phyloP scores from a whole-genome alignment of 2,888 invertebrate genomes.

The Schizotus pectinicornis region DNA sequence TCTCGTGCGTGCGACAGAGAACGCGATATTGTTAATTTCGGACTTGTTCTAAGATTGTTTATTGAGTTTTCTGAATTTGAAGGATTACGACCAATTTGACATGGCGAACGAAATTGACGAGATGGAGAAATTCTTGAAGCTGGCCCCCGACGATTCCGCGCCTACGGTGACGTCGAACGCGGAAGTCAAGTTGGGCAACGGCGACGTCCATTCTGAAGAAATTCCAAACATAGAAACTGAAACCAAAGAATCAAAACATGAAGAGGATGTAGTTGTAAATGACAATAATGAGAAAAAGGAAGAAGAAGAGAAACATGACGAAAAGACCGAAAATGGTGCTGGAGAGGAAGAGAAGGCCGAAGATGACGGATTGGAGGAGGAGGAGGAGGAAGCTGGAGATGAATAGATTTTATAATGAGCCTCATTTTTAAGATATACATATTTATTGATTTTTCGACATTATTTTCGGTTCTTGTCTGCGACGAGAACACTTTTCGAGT shows the following conservation, averaged over 20 bases:
- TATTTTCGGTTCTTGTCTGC: slow-evolving; percentile 1
- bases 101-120: slow-evolving; percentile 90
- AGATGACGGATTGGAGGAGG: slow-evolving; percentile 31
- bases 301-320: slow-evolving; percentile 48
- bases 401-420: slow-evolving; percentile 22
- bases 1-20: too few relatives aligned
- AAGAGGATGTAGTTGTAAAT: slow-evolving; percentile 37
- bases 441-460: slow-evolving; percentile 12
- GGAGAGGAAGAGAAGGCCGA: slow-evolving; percentile 34
- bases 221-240: slow-evolving; percentile 21
- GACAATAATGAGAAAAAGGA: slow-evolving; percentile 38
- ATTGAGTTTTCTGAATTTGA: slow-evolving; percentile 30
- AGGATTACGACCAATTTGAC: slow-evolving; percentile 95
- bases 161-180: slow-evolving; percentile 58
- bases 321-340: slow-evolving; percentile 42
- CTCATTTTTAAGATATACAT: slow-evolving; percentile 7
- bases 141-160: slow-evolving; percentile 67
- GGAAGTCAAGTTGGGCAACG: slow-evolving; percentile 55
- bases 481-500: slow-evolving; percentile 14
- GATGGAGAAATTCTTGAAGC: slow-evolving; percentile 85
- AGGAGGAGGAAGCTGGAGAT: slow-evolving; percentile 38
- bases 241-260: slow-evolving; percentile 35
- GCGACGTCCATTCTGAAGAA: slow-evolving; percentile 42
- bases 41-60: too few relatives aligned
- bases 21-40: too few relatives aligned